Percentiles rank a stretch among this genome's conserved stretches.
phyloP scores from a whole-genome alignment of 2,888 invertebrate species.

The Heliconius cydno region DNA sequence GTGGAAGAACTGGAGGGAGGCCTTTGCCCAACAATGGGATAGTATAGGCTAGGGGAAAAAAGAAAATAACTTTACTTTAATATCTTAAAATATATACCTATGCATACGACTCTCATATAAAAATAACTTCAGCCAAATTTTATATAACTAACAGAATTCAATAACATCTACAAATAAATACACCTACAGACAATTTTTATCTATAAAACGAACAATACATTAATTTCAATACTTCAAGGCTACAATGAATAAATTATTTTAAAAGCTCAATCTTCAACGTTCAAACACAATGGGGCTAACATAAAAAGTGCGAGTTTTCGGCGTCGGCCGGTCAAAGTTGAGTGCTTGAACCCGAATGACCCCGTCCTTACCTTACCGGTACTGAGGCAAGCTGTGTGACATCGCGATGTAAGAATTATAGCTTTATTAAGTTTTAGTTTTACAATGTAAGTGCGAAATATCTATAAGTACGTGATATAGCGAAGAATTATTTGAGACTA shows the following conservation, averaged over 20 bases:
- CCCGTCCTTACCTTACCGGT: constrained; percentile 54
- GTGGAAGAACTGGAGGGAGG: no score
- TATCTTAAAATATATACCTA: no score
- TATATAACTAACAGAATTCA: background rate
- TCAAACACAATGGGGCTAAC: constrained; percentile 36
- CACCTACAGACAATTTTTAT: background rate
- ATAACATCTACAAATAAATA: background rate
- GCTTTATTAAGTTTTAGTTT: constrained; percentile 41
- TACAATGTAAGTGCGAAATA: constrained; percentile 12
- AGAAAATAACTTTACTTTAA: no score
- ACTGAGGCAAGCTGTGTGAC: constrained; percentile 41
- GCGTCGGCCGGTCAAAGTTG: constrained; percentile 72
- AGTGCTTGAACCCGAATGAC: constrained; percentile 73
- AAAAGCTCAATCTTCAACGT: constrained; percentile 30
- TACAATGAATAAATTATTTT: constrained; percentile 28
- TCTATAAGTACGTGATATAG: background rate
- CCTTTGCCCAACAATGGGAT: no score
- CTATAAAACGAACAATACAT: background rate
- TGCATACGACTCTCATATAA: no score
- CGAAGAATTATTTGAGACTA: background rate
- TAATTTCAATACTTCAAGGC: background rate
- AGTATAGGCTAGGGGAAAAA: no score
- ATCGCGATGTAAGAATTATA: constrained; percentile 42
- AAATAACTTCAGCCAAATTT: background rate
- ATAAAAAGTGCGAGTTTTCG: constrained; percentile 54